phyloP scores from a whole-genome alignment of 1,140 invertebrate genomes.

The Neotoxoptera formosana region DNA sequence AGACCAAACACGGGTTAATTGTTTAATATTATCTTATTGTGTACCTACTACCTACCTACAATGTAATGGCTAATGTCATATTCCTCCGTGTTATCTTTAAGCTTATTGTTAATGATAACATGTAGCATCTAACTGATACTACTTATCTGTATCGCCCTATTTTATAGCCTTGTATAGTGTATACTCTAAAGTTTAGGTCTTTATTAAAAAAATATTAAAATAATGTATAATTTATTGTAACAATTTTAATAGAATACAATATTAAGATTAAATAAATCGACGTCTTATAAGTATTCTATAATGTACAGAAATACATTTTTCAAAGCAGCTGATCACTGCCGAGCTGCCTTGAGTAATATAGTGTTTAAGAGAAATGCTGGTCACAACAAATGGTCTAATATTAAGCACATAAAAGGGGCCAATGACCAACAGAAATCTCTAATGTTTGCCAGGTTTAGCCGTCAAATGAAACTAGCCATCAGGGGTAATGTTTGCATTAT shows the following conservation, averaged over 20 bases:
- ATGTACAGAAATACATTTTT: slow-evolving; percentile 11
- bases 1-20: too few species aligned
- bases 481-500: slow-evolving; percentile 63
- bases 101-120: not conserved
- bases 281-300: not conserved
- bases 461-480: slow-evolving; percentile 69
- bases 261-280: not conserved
- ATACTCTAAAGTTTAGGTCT: too few species aligned
- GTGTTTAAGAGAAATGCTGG: slow-evolving; percentile 66
- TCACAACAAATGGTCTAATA: slow-evolving; percentile 80
- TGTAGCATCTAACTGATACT: not conserved
- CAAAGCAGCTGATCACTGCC: not conserved
- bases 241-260: not conserved
- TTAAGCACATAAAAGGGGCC: slow-evolving; percentile 71
- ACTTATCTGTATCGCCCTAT: not conserved
- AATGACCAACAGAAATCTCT: slow-evolving; percentile 69
- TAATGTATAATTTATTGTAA: not conserved
- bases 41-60: too few species aligned
- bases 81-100: not conserved
- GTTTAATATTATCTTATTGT: too few species aligned
- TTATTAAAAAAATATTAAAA: too few species aligned
- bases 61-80: too few species aligned
- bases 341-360: not conserved
- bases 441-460: slow-evolving; percentile 65
- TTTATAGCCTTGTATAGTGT: not conserved